Evolutionary conservation across 2,888 invertebrate species (phyloP), one percentile per base, ranked within the genome.

Genomic region (Drosophila suboccidentalis): DNA sequence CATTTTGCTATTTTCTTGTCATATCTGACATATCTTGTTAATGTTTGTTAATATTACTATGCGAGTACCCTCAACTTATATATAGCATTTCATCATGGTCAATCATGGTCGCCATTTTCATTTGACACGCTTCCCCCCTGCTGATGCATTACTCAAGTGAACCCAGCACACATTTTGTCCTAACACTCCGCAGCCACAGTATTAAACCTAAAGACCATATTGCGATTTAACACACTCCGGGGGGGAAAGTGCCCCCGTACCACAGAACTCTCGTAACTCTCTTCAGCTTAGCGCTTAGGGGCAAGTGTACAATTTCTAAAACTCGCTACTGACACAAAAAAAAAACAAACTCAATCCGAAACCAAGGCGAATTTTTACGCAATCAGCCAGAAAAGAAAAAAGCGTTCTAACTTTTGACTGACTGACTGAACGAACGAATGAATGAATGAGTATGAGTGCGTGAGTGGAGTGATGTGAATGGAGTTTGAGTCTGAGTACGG

Each of bases 161-260:
- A 54, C 53, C 70, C 65, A 61, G 41, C 50, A 65, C 41, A 72
- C 53, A 62, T 51, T 61, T 59, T 57, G 36, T 41, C 58, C 62
- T 15, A 51, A 61, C 54, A 58, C 50, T 39, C 29, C 36, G 41
- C 68, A 66, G 59, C 54, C 55, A 59, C 44, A 70, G 65, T 65
- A 71, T 63, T 66, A 68, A 66, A 61, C 51, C 41, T 36, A 70
- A 75, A 57, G 73, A 78, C 60, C 78, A 68, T 71, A 80, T 72
- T 81, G 75, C 74, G 81, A 76, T 81, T 81, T 71, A 78, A 53
- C 68, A 57, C 76, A 60, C 80, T 67, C 55, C 70, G 58, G 78
- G 81, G 51, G 74, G 49, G 39, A 57, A 49, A 66, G 58, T 58
- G 54, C 22, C 41, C 29, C 13, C 17, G 11, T 49, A 53, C 36